A percentile compares a stretch with the other conserved stretches of the same genome.
phyloP scores from a whole-genome alignment of 2,797 vertebrate genomes.

The Natrix natrix region DNA sequence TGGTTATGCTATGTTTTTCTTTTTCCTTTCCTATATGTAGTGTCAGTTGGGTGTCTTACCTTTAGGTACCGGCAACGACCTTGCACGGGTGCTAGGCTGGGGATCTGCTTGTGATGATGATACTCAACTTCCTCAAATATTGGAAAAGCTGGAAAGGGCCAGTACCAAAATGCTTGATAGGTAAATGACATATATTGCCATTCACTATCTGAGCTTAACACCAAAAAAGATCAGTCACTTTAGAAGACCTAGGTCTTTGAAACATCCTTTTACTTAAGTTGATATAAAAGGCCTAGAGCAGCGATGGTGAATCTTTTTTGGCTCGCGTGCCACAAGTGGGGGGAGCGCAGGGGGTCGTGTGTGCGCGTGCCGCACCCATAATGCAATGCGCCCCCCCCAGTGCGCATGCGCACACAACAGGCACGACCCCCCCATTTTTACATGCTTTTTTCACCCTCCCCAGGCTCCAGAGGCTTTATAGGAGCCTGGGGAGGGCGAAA shows the following conservation, averaged over 20 bases:
- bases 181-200: conserved; percentile 61
- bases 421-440: no score
- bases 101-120: conserved; percentile 95
- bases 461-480: no score
- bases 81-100: conserved; percentile 94
- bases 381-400: no score
- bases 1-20: conserved; percentile 13
- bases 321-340: no score
- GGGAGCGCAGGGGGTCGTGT: no score
- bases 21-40: conserved; percentile 63
- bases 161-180: conserved; percentile 98
- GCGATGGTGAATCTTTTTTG: no score
- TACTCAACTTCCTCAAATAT: conserved; percentile 91
- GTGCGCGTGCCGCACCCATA: no score
- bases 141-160: conserved; percentile 94
- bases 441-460: no score
- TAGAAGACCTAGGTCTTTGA: neutral
- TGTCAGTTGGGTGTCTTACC: conserved; percentile 95
- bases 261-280: neutral
- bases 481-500: no score
- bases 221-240: neutral
- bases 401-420: no score
- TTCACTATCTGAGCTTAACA: neutral
- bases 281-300: neutral
- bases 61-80: conserved; percentile 92